phyloP scores from a whole-genome alignment of 2,888 invertebrate species.

The Tyria jacobaeae region DNA sequence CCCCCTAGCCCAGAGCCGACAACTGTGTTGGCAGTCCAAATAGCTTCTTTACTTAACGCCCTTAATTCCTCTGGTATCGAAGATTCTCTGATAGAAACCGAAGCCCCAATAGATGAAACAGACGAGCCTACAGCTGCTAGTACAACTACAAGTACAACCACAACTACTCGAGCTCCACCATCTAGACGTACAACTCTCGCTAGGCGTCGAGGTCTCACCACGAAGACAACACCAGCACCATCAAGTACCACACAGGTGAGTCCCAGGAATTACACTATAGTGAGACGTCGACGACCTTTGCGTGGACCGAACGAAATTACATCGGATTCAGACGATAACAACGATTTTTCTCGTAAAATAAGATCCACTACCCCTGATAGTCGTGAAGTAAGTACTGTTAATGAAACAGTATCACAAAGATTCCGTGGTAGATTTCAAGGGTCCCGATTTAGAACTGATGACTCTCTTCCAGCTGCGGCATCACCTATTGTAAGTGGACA shows the following conservation, averaged over 20 bases:
- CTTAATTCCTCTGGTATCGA: slow-evolving; percentile 52
- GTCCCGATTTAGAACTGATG: slow-evolving; percentile 57
- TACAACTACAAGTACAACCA: slow-evolving; percentile 58
- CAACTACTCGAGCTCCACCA: slow-evolving; percentile 47
- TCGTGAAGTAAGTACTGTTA: slow-evolving; percentile 66
- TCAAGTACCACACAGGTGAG: slow-evolving; percentile 83
- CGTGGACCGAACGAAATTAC: slow-evolving; percentile 75
- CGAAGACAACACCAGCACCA: slow-evolving; percentile 60
- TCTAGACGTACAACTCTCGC: slow-evolving; percentile 58
- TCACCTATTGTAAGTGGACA: slow-evolving; percentile 71
- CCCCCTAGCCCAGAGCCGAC: slow-evolving; percentile 71
- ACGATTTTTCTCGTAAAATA: slow-evolving; percentile 69
- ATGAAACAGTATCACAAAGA: slow-evolving; percentile 51
- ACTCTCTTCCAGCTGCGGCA: slow-evolving; percentile 75
- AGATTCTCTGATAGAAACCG: slow-evolving; percentile 46
- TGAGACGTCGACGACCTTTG: slow-evolving; percentile 76
- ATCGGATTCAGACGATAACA: slow-evolving; percentile 68
- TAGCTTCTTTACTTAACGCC: slow-evolving; percentile 77
- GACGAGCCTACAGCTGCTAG: slow-evolving; percentile 59
- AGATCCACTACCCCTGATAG: slow-evolving; percentile 83
- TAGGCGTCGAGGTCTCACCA: slow-evolving; percentile 67
- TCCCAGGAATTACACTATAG: slow-evolving; percentile 82
- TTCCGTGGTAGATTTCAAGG: slow-evolving; percentile 65
- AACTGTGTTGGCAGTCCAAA: slow-evolving; percentile 78
- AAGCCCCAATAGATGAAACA: slow-evolving; percentile 37